A percentile compares a stretch with the other conserved stretches of the same genome.
These are phyloP conservation scores for Hapalemur alaotrensis DNA, from an alignment of 2,797 vertebrate genomes.

Conservation along the genomic window DNA sequence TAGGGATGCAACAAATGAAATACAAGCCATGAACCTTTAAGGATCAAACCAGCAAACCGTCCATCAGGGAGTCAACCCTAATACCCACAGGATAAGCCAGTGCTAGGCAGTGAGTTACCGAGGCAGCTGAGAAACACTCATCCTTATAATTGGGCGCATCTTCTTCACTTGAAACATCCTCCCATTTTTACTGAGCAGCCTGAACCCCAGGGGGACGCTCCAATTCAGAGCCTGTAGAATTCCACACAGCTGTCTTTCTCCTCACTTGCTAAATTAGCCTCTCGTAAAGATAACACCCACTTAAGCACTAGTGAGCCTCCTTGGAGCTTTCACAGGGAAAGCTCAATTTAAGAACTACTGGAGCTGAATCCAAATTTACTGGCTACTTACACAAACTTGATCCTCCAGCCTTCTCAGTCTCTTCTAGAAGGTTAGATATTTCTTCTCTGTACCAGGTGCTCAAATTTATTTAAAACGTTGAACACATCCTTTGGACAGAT, in stretches of 20 bases:
- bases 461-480: not conserved
- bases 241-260: not conserved
- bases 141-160: fast-evolving
- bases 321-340: not conserved
- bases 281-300: not conserved
- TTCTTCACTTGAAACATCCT: not conserved
- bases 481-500: not conserved
- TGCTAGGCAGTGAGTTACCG: not conserved
- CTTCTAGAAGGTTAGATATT: not conserved
- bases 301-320: not conserved
- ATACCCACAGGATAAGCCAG: not conserved
- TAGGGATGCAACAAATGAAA: not conserved
- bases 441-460: not conserved
- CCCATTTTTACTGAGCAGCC: not conserved
- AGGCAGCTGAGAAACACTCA: not conserved
- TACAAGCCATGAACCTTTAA: not conserved
- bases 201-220: not conserved
- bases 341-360: not conserved
- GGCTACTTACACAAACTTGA: not conserved
- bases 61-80: not conserved
- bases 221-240: not conserved
- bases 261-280: not conserved
- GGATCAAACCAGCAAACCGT: not conserved
- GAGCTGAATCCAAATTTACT: not conserved
- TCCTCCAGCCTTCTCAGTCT: not conserved